Percentiles rank a stretch among this genome's conserved stretches.
Conservation (phyloP, 30 jellyfish, hydroid and myxozoan genomes). For the Turritopsis rubra region DNA sequence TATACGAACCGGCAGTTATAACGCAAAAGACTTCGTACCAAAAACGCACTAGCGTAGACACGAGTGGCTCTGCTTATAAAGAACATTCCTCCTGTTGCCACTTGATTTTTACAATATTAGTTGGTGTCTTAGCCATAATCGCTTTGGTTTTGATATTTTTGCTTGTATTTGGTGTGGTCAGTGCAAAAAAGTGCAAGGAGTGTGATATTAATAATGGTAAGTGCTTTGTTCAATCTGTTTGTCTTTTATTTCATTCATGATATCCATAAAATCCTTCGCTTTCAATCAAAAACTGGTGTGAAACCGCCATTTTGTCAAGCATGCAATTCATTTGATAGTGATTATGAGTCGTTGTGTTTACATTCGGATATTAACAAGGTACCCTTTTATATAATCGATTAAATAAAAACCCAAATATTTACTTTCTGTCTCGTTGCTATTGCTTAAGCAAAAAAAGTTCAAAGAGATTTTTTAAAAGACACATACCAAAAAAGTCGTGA, state of each 20-base stretch:
- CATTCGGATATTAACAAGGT: not conserved
- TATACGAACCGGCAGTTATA: slow-evolving; percentile 17
- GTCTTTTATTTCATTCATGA: not conserved
- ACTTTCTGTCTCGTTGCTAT: not conserved
- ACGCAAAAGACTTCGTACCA: not conserved
- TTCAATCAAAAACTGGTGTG: not conserved
- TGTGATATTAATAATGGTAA: slow-evolving; percentile 5
- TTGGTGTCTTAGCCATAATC: slow-evolving; percentile 24
- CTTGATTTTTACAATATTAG: slow-evolving; percentile 12
- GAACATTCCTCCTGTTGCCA: slow-evolving; percentile 21
- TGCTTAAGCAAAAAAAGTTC: not conserved
- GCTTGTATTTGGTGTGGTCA: slow-evolving; percentile 32
- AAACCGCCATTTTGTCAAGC: not conserved
- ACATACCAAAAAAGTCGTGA: not conserved
- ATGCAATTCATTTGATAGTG: not conserved
- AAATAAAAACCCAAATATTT: not conserved
- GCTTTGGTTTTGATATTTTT: slow-evolving; percentile 16
- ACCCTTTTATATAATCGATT: not conserved
- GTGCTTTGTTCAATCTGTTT: not conserved
- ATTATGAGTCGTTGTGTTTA: not conserved
- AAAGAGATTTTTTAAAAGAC: not conserved
- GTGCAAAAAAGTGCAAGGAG: slow-evolving; percentile 35
- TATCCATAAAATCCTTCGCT: not conserved
- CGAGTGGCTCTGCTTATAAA: not conserved
- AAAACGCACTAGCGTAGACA: not conserved